phyloP scores from a whole-genome alignment of 2,113 vertebrate genomes.

The Anthoscopus minutus region DNA sequence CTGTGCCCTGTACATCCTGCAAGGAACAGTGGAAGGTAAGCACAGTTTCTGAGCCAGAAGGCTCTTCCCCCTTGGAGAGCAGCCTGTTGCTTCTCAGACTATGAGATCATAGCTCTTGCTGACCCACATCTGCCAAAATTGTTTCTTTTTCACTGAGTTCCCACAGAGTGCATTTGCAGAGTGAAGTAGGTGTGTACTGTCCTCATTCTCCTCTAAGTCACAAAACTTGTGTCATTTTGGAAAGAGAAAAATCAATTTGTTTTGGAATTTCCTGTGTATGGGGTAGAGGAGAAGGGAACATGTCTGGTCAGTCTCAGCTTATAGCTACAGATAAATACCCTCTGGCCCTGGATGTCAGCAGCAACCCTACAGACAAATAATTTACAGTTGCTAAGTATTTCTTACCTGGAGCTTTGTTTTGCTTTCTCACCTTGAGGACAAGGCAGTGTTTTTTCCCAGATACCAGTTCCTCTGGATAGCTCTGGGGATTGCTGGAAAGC shows the following conservation, averaged over 20 bases:
- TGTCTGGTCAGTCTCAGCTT: not conserved
- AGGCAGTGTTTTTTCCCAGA: not conserved
- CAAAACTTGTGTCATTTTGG: not conserved
- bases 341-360: not conserved
- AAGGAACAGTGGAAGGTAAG: conserved; percentile 92
- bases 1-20: conserved; percentile 94
- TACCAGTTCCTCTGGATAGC: not conserved
- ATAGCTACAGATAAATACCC: not conserved
- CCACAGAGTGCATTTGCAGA: not conserved
- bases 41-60: not conserved
- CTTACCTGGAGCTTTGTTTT: not conserved
- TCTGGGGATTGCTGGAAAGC: not conserved
- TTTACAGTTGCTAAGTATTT: not conserved
- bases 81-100: conserved; percentile 49
- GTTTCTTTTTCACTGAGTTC: not conserved
- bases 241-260: not conserved
- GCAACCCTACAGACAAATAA: not conserved
- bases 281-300: not conserved
- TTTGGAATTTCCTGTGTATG: not conserved
- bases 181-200: not conserved
- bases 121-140: conserved; percentile 19
- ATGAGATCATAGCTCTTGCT: conserved; percentile 43
- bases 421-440: not conserved
- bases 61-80: conserved; percentile 4
- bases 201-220: not conserved